Evolutionary conservation across 2,888 invertebrate species (phyloP).

Genomic region (Ommatoiulus sabulosus): DNA sequence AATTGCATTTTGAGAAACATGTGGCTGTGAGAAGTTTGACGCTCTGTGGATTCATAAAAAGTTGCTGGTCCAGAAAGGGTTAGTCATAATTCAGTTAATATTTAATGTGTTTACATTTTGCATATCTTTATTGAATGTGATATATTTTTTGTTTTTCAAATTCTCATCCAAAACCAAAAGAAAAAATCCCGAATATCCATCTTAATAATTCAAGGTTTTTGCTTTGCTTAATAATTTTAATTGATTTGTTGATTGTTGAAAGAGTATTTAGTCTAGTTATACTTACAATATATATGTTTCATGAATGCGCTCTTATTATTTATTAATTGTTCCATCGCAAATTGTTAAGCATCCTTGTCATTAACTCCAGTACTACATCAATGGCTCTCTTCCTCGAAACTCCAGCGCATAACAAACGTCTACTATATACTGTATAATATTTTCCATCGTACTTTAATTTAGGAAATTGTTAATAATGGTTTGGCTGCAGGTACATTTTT

Average conservation of each 20-base stretch:
- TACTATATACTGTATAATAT: conserved; percentile 28
- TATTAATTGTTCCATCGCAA: conserved; percentile 17
- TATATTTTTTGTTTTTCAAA: conserved; percentile 15
- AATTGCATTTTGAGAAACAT: too few relatives aligned
- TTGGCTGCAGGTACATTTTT: conserved; percentile 2
- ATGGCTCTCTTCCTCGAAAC: neutral
- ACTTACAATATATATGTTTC: conserved; percentile 3
- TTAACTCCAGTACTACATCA: conserved; percentile 7
- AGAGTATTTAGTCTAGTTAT: conserved; percentile 24
- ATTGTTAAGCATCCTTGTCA: conserved; percentile 11
- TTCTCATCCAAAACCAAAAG: neutral
- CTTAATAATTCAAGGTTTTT: conserved; percentile 3
- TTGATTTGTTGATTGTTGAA: conserved; percentile 13
- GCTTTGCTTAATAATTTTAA: conserved; percentile 16
- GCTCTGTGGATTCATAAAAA: neutral
- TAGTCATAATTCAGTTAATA: neutral
- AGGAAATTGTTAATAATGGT: conserved; percentile 22
- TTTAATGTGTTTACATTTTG: neutral
- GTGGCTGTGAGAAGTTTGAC: too few relatives aligned
- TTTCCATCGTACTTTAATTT: neutral
- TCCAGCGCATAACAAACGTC: conserved; percentile 27
- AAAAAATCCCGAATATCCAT: neutral
- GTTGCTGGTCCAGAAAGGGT: conserved; percentile 14
- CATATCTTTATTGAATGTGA: neutral
- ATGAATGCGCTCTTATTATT: conserved; percentile 14